A percentile compares a stretch with the other conserved stretches of the same genome.
Conservation (phyloP, 2,888 invertebrate species). For the Aplocera efformata region DNA sequence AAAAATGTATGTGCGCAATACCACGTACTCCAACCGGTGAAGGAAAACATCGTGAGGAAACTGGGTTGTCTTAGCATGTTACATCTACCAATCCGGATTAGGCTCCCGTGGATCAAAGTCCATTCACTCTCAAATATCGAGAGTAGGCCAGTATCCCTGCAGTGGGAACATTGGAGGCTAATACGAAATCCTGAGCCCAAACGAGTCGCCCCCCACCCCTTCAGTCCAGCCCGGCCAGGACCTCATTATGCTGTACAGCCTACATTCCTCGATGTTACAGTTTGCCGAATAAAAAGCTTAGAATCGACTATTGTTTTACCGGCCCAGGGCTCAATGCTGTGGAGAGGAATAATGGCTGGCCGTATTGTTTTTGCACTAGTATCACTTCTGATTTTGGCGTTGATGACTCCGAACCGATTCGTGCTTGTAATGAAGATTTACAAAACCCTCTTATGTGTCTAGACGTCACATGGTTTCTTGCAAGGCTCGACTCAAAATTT, state of each 20-base stretch:
- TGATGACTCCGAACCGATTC: constrained; percentile 19
- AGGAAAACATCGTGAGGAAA: no score
- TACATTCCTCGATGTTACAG: constrained; percentile 70
- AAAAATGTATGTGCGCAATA: no score
- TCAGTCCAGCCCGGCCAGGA: constrained; percentile 26
- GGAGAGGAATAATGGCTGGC: constrained; percentile 26
- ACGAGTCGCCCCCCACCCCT: no score
- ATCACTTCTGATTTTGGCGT: constrained; percentile 24
- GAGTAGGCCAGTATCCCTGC: no score
- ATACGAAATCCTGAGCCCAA: no score
- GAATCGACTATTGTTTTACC: constrained; percentile 60
- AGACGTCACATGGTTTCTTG: constrained; percentile 4
- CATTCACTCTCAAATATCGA: no score
- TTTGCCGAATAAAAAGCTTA: constrained; percentile 60
- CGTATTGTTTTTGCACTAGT: constrained; percentile 19
- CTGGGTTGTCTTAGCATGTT: no score
- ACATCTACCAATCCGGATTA: no score
- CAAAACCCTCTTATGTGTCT: constrained; percentile 6
- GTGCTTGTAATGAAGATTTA: constrained; percentile 18
- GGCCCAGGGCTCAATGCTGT: constrained; percentile 26
- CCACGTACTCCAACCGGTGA: no score
- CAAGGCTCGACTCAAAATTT: not conserved
- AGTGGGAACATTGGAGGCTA: no score
- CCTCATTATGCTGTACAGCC: constrained; percentile 75
- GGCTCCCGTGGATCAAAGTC: no score